phyloP scores from a whole-genome alignment of 1,140 invertebrate species.

The Branchinecta lynchi region DNA sequence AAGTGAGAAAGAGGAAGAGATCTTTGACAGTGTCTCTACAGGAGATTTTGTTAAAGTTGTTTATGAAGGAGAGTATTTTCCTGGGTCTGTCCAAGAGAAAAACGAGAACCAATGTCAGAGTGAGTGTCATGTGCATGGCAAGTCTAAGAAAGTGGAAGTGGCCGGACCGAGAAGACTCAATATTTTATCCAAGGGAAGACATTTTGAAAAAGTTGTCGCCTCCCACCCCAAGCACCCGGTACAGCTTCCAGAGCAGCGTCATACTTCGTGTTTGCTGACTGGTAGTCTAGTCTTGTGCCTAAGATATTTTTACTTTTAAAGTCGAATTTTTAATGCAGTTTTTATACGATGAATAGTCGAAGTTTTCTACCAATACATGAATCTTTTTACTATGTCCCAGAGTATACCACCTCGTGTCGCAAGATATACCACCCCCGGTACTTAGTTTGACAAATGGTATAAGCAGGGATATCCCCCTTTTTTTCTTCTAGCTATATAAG shows the following conservation, averaged over 20 bases:
- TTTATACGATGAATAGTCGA: conserved; percentile 2
- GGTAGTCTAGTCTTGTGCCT: conserved; percentile 5
- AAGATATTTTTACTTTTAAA: not conserved
- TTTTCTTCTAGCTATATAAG: no score
- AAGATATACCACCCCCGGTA: no score
- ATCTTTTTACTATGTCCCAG: conserved; percentile 9
- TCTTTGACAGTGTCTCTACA: conserved; percentile 9
- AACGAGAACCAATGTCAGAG: no score
- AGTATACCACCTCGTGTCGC: conserved; percentile 9
- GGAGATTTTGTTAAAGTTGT: conserved; percentile 9
- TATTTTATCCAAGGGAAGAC: conserved; percentile 9
- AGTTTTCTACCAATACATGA: conserved; percentile 9
- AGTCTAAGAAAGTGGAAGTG: conserved; percentile 9
- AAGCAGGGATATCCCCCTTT: no score
- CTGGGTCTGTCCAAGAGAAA: conserved; percentile 1
- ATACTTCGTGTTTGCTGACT: conserved; percentile 1
- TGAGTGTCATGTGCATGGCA: conserved; percentile 9
- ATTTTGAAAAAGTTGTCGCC: conserved; percentile 9
- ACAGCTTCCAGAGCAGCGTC: conserved; percentile 8
- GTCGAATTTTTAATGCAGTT: conserved; percentile 10
- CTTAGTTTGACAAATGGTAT: no score
- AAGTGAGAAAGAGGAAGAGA: conserved; percentile 9
- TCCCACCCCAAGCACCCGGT: conserved; percentile 3
- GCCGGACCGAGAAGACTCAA: conserved; percentile 8
- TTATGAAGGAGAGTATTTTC: conserved; percentile 6